Evolutionary conservation across 2,888 invertebrate species (phyloP).

Genomic region (Trachelus iudaicus): DNA sequence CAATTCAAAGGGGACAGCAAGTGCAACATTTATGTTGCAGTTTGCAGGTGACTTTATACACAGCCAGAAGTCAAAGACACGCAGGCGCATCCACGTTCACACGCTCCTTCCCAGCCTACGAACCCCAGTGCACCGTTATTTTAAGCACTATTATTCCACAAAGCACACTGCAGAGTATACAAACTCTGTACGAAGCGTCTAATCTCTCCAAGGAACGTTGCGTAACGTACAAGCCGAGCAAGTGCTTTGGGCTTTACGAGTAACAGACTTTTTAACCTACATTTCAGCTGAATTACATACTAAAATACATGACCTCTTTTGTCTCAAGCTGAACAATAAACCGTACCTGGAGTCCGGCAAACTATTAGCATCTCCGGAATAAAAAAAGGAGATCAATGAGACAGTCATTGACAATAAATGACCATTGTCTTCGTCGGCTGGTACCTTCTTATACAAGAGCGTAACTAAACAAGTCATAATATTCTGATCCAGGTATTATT

Average conservation of each 20-base stretch:
- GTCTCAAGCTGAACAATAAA: background rate
- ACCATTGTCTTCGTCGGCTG: background rate
- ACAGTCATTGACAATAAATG: background rate
- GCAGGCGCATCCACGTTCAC: background rate
- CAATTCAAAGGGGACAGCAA: background rate
- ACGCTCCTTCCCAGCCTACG: background rate
- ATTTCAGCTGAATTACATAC: background rate
- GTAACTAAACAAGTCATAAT: background rate
- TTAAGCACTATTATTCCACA: background rate
- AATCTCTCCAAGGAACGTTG: background rate
- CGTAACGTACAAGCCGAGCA: background rate
- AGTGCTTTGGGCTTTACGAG: background rate
- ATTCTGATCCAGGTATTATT: background rate
- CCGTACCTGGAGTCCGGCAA: background rate
- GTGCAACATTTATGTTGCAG: background rate
- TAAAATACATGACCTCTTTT: background rate
- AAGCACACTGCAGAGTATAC: background rate
- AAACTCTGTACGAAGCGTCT: background rate
- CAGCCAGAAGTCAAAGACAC: background rate
- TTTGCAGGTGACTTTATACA: background rate
- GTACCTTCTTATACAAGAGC: background rate
- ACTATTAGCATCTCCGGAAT: background rate
- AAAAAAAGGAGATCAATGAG: background rate
- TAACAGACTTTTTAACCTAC: background rate
- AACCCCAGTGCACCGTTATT: background rate